phyloP scores from a whole-genome alignment of 2,113 vertebrate genomes.

The Pluvianellus socialis region DNA sequence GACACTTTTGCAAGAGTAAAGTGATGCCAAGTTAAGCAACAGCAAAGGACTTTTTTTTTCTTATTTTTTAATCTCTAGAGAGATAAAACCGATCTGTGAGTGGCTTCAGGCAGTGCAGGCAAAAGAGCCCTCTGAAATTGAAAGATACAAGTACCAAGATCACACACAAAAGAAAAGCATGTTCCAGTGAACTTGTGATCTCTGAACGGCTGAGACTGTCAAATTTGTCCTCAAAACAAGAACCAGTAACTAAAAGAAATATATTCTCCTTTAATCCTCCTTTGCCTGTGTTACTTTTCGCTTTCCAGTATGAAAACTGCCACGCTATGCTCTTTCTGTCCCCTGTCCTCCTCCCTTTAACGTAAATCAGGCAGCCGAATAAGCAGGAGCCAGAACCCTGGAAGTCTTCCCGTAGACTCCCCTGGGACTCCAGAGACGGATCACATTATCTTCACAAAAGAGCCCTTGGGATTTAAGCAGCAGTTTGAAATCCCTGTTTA shows the following conservation, averaged over 20 bases:
- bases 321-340: background rate
- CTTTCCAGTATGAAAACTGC: background rate
- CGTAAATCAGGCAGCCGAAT: background rate
- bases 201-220: slow-evolving; percentile 19
- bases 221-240: slow-evolving; percentile 37
- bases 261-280: background rate
- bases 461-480: background rate
- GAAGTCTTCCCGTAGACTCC: background rate
- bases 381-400: background rate
- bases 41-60: background rate
- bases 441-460: background rate
- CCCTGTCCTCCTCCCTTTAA: background rate
- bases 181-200: slow-evolving; percentile 44
- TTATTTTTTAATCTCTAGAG: background rate
- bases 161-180: slow-evolving; percentile 36
- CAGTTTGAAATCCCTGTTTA: background rate
- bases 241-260: background rate
- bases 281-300: background rate
- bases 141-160: slow-evolving; percentile 40
- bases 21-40: background rate
- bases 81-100: background rate
- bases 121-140: slow-evolving; percentile 28
- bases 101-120: slow-evolving; percentile 10
- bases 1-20: background rate
- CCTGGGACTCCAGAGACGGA: background rate